phyloP scores from a whole-genome alignment of 2,113 vertebrate species.

The Callipepla californica region DNA sequence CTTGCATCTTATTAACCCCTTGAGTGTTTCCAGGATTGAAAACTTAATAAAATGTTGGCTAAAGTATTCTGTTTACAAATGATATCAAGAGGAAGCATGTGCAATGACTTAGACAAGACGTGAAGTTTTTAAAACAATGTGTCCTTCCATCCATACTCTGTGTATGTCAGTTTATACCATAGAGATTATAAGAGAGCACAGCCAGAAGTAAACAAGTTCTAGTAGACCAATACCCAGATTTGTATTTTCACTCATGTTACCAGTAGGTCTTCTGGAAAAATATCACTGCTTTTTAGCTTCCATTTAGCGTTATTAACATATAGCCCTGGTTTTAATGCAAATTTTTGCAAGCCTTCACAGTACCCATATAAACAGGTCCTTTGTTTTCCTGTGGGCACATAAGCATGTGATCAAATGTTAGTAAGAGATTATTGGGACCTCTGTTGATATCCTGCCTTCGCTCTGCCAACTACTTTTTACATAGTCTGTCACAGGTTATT shows the following conservation, averaged over 20 bases:
- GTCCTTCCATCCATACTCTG: not conserved
- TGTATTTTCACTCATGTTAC: not conserved
- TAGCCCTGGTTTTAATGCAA: not conserved
- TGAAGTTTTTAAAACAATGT: not conserved
- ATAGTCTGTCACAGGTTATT: not conserved
- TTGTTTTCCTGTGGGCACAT: not conserved
- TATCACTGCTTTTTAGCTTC: not conserved
- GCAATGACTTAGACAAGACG: not conserved
- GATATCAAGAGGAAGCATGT: conserved; percentile 1
- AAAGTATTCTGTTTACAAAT: conserved; percentile 32
- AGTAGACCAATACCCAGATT: not conserved
- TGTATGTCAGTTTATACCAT: not conserved
- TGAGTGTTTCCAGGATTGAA: not conserved
- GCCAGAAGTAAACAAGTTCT: not conserved
- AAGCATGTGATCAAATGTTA: not conserved
- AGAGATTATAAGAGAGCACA: not conserved
- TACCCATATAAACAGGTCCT: rapidly evolving
- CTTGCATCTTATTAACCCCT: conserved; percentile 21
- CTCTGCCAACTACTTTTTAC: not conserved
- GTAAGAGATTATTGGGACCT: not conserved
- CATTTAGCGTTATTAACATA: not conserved
- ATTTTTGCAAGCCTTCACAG: not conserved
- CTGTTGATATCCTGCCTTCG: not conserved
- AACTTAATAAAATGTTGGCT: conserved; percentile 23
- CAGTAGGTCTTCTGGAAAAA: not conserved